Percentiles rank a stretch among this genome's conserved stretches.
Evolutionary conservation across 2,113 vertebrate genomes (phyloP).

Genomic region (Pluvialis apricaria): DNA sequence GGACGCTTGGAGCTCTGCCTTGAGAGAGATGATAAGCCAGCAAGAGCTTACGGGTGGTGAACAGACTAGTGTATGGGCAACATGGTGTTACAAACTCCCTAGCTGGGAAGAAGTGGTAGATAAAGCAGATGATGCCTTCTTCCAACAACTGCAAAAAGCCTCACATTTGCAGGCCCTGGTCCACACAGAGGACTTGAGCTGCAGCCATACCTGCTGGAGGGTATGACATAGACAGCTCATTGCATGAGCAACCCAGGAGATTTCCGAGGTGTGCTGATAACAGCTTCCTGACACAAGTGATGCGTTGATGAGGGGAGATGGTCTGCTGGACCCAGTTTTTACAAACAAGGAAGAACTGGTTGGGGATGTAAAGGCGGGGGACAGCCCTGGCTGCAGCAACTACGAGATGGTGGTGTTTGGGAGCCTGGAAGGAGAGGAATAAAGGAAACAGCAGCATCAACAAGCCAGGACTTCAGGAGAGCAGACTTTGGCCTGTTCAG

Average conservation of each 20-base stretch:
- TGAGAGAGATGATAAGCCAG: neutral
- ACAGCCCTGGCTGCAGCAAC: neutral
- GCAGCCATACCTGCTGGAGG: neutral
- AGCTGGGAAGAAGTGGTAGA: neutral
- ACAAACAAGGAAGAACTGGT: accelerated
- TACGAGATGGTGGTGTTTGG: neutral
- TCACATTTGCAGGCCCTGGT: neutral
- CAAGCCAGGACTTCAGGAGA: neutral
- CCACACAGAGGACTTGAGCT: accelerated
- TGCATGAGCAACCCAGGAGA: neutral
- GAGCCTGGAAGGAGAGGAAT: neutral
- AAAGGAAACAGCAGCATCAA: neutral
- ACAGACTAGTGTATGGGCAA: neutral
- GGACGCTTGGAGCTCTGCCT: neutral
- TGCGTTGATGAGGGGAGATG: neutral
- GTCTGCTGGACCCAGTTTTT: neutral
- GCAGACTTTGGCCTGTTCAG: neutral
- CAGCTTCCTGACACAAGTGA: neutral
- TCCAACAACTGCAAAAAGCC: neutral
- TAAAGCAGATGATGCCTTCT: neutral
- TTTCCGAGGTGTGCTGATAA: neutral
- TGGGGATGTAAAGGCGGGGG: neutral
- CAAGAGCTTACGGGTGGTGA: neutral
- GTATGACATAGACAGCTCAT: neutral
- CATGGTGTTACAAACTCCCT: accelerated